Conservation (phyloP, 2,113 vertebrate species). For the Chaetorhynchus papuensis region DNA sequence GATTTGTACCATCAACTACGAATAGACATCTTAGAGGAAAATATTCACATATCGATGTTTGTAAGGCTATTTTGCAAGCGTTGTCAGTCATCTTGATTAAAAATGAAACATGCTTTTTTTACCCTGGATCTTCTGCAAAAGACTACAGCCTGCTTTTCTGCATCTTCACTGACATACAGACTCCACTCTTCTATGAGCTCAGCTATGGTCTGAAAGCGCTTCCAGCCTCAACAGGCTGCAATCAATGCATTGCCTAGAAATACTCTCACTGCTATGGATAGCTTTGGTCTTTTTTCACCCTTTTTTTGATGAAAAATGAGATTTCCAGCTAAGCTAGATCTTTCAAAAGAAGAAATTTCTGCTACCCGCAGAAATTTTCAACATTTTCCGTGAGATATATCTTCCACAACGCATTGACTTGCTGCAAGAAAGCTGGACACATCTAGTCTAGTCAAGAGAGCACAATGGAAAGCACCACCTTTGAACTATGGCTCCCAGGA, state of each 20-base stretch:
- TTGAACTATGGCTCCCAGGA: not conserved
- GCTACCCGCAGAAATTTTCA: not conserved
- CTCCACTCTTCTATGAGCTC: not conserved
- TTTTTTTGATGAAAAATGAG: not conserved
- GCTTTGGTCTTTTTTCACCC: not conserved
- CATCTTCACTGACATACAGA: not conserved
- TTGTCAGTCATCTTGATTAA: not conserved
- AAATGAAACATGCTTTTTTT: not conserved
- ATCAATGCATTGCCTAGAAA: rapidly evolving
- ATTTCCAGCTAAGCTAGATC: not conserved
- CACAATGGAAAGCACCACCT: not conserved
- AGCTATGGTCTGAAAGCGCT: rapidly evolving
- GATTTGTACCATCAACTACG: not conserved
- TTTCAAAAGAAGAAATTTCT: not conserved
- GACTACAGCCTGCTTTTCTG: not conserved
- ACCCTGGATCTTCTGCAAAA: not conserved
- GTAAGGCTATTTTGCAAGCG: not conserved
- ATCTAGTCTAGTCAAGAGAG: not conserved
- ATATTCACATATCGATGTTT: not conserved
- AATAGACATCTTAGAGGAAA: not conserved
- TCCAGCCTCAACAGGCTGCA: not conserved
- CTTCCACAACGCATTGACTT: not conserved
- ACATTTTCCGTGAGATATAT: not conserved
- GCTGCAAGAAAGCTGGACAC: not conserved
- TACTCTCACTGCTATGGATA: not conserved